These are phyloP conservation scores for Spicauda simplicius DNA, from an alignment of 2,888 invertebrate species.

Conservation along the genomic window DNA sequence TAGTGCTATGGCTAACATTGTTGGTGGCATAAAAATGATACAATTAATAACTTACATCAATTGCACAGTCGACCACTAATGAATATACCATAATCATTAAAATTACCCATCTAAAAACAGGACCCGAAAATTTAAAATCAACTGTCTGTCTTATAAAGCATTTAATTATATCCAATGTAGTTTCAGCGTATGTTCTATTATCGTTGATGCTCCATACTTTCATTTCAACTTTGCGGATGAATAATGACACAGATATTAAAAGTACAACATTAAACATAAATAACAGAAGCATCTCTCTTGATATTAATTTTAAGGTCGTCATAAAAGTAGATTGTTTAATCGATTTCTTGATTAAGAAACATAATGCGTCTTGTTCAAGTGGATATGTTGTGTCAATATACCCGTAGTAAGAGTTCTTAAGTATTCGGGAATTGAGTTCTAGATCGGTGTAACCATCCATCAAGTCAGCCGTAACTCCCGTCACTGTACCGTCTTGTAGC, in stretches of 20 bases:
- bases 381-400: slow-evolving; percentile 82
- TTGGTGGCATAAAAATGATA: no score
- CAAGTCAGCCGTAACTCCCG: slow-evolving; percentile 74
- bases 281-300: slow-evolving; percentile 57
- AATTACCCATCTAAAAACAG: slow-evolving; percentile 63
- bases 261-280: slow-evolving; percentile 59
- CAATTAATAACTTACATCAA: slow-evolving; percentile 67
- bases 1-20: no score
- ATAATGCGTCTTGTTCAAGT: slow-evolving; percentile 80
- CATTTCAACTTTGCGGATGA: slow-evolving; percentile 61
- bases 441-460: slow-evolving; percentile 81
- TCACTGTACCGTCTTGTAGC: slow-evolving; percentile 71
- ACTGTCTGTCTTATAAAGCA: slow-evolving; percentile 76
- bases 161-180: slow-evolving; percentile 65
- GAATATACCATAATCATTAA: slow-evolving; percentile 70
- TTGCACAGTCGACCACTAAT: slow-evolving; percentile 70
- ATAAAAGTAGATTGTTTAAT: slow-evolving; percentile 76
- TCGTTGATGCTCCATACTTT: slow-evolving; percentile 54
- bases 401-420: slow-evolving; percentile 76
- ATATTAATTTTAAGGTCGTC: slow-evolving; percentile 67
- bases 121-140: slow-evolving; percentile 66
- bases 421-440: slow-evolving; percentile 81
- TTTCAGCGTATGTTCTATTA: slow-evolving; percentile 52
- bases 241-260: slow-evolving; percentile 56
- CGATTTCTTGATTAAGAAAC: slow-evolving; percentile 82